These are phyloP conservation scores for Campylorhamphus procurvoides DNA, from an alignment of 2,113 vertebrate species.

Conservation along the genomic window DNA sequence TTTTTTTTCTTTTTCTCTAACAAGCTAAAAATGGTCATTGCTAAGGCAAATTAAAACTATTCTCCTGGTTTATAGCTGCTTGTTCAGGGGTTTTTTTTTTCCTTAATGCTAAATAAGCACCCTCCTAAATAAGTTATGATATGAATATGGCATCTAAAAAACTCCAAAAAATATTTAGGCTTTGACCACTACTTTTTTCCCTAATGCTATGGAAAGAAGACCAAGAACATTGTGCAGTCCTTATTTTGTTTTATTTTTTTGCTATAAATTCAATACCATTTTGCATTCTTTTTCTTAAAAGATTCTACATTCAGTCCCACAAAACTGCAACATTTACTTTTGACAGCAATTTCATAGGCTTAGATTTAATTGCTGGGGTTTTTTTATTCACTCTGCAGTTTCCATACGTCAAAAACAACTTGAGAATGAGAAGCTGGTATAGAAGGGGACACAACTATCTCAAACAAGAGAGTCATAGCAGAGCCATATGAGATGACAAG, in stretches of 20 bases:
- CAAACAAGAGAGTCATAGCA: background rate
- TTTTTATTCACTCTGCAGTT: background rate
- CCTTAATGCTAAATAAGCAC: background rate
- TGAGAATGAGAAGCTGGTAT: background rate
- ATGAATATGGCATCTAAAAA: background rate
- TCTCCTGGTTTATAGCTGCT: background rate
- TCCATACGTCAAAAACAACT: background rate
- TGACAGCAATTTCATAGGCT: background rate
- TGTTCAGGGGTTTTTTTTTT: background rate
- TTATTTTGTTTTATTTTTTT: background rate
- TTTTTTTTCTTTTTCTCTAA: background rate
- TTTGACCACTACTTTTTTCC: background rate
- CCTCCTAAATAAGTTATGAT: background rate
- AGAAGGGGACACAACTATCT: background rate
- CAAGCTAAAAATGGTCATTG: background rate
- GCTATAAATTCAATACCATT: background rate
- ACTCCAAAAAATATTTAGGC: background rate
- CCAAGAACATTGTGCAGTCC: background rate
- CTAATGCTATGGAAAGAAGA: background rate
- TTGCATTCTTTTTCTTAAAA: background rate
- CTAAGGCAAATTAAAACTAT: background rate
- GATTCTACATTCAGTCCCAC: background rate
- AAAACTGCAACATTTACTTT: background rate
- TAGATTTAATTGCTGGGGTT: background rate
- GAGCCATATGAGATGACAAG: background rate